Evolutionary conservation across 2,888 invertebrate genomes (phyloP).

Genomic region (Tridacna gigas): DNA sequence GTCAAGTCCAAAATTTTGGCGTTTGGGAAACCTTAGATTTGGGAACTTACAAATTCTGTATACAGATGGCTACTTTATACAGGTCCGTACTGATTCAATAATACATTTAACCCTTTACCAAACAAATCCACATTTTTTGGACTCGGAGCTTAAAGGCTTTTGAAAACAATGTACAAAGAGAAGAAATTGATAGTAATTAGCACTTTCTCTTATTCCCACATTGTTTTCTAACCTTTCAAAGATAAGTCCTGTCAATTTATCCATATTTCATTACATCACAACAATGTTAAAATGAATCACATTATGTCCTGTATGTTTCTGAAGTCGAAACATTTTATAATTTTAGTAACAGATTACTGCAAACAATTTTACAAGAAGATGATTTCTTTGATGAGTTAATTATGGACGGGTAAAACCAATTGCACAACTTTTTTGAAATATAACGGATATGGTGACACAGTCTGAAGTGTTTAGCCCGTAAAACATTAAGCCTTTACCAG

Average conservation of each 20-base stretch:
- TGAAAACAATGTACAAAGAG: background rate
- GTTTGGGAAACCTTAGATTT: too few relatives aligned
- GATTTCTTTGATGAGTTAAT: constrained; percentile 10
- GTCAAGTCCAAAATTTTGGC: too few relatives aligned
- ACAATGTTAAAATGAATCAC: background rate
- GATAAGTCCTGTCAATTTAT: too few relatives aligned
- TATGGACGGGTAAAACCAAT: constrained; percentile 14
- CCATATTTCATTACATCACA: too few relatives aligned
- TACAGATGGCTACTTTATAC: too few relatives aligned
- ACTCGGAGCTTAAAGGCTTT: too few relatives aligned
- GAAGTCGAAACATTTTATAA: background rate
- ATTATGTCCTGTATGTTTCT: background rate
- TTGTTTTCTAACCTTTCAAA: background rate
- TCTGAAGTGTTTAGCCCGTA: too few relatives aligned
- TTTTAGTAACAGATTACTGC: constrained; percentile 14
- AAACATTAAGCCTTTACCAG: background rate
- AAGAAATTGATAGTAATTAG: background rate
- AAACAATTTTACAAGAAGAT: constrained; percentile 26
- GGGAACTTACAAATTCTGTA: too few relatives aligned
- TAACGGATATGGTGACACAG: constrained; percentile 1
- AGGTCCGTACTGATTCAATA: too few relatives aligned
- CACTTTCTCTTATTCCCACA: background rate
- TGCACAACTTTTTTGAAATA: background rate
- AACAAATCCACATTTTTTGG: too few relatives aligned
- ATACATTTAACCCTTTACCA: too few relatives aligned